phyloP scores from a whole-genome alignment of 2,797 vertebrate genomes.

The Falco berigora region DNA sequence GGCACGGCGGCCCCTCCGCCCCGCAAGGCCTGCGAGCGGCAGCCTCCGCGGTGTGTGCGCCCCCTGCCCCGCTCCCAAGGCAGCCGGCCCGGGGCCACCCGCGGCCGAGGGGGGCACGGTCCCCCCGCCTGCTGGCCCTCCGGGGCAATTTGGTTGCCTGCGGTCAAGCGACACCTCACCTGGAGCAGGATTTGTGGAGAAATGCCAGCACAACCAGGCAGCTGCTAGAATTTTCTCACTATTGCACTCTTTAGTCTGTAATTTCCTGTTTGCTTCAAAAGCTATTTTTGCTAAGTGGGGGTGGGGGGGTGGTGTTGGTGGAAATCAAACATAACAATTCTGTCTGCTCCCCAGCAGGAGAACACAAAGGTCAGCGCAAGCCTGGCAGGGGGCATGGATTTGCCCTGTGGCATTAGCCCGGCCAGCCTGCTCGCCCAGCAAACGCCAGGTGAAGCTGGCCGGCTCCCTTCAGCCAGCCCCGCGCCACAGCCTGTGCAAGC shows the following conservation, averaged over 20 bases:
- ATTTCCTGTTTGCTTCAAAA: constrained; percentile 4
- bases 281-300: neutral
- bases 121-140: neutral
- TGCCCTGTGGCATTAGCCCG: accelerated
- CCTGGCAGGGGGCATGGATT: neutral
- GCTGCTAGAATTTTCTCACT: neutral
- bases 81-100: too few relatives aligned
- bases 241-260: neutral
- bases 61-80: too few relatives aligned
- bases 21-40: neutral
- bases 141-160: neutral
- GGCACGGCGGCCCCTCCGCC: neutral
- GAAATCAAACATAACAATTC: neutral
- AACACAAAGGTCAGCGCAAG: neutral
- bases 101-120: too few relatives aligned
- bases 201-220: neutral
- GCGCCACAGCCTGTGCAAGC: neutral
- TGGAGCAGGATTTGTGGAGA: neutral
- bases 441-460: neutral
- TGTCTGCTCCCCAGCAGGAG: neutral
- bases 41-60: too few relatives aligned
- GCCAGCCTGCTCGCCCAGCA: neutral
- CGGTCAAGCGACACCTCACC: neutral
- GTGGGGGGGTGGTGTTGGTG: too few relatives aligned
- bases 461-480: neutral